Conservation (phyloP, 2,888 invertebrate genomes). For the Pollenia griseotomentosa region DNA sequence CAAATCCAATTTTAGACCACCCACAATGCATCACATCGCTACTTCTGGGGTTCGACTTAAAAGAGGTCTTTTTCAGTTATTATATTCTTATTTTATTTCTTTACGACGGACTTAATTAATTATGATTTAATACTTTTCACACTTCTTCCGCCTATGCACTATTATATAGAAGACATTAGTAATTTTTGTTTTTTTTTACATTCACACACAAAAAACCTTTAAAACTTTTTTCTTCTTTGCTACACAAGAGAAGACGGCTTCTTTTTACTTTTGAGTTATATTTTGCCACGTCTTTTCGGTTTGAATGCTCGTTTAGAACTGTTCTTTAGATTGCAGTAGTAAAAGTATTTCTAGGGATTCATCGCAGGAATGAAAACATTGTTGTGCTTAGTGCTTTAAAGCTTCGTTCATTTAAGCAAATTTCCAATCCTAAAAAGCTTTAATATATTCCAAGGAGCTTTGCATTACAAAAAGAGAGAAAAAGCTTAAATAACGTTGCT, state of each 20-base stretch:
- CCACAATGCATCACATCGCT: conserved; percentile 20
- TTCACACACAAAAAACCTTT: background rate
- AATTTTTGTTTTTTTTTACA: conserved; percentile 18
- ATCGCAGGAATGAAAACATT: conserved; percentile 40
- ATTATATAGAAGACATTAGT: background rate
- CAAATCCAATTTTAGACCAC: conserved; percentile 26
- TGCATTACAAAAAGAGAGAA: background rate
- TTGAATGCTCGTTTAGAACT: conserved; percentile 64
- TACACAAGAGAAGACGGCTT: conserved; percentile 42
- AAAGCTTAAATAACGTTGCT: background rate
- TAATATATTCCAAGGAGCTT: conserved; percentile 38
- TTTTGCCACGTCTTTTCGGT: conserved; percentile 48
- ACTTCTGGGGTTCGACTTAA: background rate
- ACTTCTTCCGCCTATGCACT: background rate
- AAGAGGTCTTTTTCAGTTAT: background rate
- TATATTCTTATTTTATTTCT: background rate
- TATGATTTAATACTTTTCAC: background rate
- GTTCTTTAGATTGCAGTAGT: conserved; percentile 12
- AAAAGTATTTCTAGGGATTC: conserved; percentile 48
- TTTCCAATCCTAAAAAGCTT: conserved; percentile 41
- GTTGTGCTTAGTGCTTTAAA: conserved; percentile 25
- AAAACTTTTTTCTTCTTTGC: conserved; percentile 25
- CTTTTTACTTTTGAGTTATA: background rate
- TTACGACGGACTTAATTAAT: background rate
- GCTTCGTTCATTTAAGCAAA: conserved; percentile 10